These are phyloP conservation scores for Xenus cinereus DNA, from an alignment of 2,113 vertebrate genomes.

Conservation along the genomic window DNA sequence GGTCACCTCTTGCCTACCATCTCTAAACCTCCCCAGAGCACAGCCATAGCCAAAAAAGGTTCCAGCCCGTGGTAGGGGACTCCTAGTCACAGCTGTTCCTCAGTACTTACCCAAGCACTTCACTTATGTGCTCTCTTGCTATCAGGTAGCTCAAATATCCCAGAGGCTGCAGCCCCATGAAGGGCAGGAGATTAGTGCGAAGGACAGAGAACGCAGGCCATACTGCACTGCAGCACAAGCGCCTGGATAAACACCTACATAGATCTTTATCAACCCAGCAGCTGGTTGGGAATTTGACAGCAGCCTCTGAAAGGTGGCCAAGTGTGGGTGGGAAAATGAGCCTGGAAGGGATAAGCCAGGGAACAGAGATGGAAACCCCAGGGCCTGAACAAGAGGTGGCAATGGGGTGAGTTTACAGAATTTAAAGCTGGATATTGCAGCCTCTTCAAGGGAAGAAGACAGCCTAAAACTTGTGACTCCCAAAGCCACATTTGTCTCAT, in stretches of 20 bases:
- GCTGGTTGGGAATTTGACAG: neutral
- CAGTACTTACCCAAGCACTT: conserved; percentile 9
- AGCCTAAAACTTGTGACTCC: neutral
- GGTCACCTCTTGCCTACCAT: neutral
- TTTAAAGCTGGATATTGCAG: neutral
- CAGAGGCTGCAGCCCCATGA: neutral
- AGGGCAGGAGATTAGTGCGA: conserved; percentile 12
- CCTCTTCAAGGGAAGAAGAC: neutral
- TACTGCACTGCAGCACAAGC: rapidly evolving
- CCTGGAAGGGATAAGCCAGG: neutral
- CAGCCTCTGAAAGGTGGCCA: conserved; percentile 8
- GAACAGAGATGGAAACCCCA: neutral
- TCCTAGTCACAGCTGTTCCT: neutral
- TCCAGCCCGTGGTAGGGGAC: neutral
- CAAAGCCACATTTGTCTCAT: neutral
- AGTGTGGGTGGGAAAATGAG: neutral
- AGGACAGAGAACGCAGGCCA: neutral
- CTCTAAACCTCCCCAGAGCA: neutral
- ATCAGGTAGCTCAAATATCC: conserved; percentile 58
- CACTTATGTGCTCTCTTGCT: neutral
- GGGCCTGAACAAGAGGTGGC: neutral
- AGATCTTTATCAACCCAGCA: neutral
- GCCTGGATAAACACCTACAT: neutral
- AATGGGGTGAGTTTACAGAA: neutral
- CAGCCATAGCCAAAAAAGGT: neutral